Conservation (phyloP, 2,113 vertebrate species). For the Gavialis gangeticus region DNA sequence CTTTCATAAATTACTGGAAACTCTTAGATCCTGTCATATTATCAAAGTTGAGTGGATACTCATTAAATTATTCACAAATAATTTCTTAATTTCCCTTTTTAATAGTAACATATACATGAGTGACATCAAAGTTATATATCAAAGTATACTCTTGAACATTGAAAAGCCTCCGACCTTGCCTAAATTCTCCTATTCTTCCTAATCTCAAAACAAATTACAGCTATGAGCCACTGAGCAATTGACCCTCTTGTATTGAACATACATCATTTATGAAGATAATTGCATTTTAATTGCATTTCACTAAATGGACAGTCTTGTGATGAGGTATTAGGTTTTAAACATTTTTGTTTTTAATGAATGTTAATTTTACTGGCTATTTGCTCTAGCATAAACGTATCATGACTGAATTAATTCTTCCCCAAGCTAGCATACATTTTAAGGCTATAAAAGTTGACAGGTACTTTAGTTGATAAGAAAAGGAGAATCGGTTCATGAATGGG, state of each 20-base stretch:
- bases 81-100: background rate
- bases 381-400: constrained; percentile 20
- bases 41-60: background rate
- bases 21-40: background rate
- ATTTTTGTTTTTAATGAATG: constrained; percentile 45
- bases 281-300: constrained; percentile 29
- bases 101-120: background rate
- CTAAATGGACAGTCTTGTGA: constrained; percentile 13
- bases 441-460: constrained; percentile 17
- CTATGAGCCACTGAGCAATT: constrained; percentile 36
- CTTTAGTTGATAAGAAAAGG: background rate
- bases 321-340: constrained; percentile 30
- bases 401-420: constrained; percentile 31
- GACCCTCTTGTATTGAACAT: constrained; percentile 40
- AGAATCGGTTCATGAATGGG: background rate
- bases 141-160: background rate
- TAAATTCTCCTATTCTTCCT: background rate
- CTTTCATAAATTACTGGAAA: background rate
- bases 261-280: constrained; percentile 43
- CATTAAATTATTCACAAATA: background rate
- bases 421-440: constrained; percentile 19
- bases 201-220: constrained; percentile 41
- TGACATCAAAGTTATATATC: background rate
- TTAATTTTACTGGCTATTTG: constrained; percentile 41
- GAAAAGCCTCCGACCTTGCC: background rate